Conservation (phyloP, 2,113 vertebrate species). For the Dasypus novemcinctus region DNA sequence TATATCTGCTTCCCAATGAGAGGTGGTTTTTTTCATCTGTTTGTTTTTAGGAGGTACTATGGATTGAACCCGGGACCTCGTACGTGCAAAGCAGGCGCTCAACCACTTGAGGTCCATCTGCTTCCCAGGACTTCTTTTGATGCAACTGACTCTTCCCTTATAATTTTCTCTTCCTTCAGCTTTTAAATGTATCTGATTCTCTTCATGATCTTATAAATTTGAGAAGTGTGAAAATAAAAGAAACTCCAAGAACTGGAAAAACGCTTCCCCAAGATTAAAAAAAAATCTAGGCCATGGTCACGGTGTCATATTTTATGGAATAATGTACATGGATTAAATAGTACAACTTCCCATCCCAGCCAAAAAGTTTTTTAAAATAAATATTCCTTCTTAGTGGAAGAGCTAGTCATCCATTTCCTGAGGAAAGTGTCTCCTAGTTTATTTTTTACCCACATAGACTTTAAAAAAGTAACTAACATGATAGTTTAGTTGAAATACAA, state of each 20-base stretch:
- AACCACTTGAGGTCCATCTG: no score
- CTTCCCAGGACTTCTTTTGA: not conserved
- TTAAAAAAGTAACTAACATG: not conserved
- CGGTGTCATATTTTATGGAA: not conserved
- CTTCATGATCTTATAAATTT: not conserved
- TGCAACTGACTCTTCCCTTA: not conserved
- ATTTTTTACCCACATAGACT: not conserved
- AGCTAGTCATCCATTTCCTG: not conserved
- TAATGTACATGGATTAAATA: not conserved
- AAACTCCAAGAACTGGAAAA: not conserved
- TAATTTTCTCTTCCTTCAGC: not conserved
- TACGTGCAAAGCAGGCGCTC: no score
- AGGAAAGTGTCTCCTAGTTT: not conserved
- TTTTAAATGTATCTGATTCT: not conserved
- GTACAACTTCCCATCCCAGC: not conserved
- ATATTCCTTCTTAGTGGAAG: not conserved
- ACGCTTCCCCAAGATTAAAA: not conserved
- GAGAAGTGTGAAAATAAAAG: not conserved
- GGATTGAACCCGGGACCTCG: no score
- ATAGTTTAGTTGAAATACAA: constrained; percentile 15
- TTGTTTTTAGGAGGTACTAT: no score
- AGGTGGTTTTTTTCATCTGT: no score
- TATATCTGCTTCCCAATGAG: no score
- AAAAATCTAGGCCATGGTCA: not conserved
- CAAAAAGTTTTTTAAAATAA: not conserved